phyloP scores from a whole-genome alignment of 2,797 vertebrate genomes.

The Coilia nasus region DNA sequence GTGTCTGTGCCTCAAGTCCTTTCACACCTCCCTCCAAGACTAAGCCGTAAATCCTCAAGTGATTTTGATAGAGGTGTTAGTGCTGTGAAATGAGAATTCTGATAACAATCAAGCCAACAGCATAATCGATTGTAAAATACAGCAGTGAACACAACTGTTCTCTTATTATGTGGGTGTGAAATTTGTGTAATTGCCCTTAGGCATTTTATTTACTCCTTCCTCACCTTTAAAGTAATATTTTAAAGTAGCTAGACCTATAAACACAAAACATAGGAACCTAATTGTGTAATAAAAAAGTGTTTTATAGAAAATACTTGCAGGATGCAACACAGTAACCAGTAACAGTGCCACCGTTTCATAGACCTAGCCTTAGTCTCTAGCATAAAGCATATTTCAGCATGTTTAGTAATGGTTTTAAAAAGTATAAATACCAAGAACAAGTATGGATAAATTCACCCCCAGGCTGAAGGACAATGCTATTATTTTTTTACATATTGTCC shows the following conservation, averaged over 20 bases:
- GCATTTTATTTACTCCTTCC: background rate
- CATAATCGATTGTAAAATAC: background rate
- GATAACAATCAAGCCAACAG: constrained; percentile 22
- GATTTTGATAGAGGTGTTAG: constrained; percentile 33
- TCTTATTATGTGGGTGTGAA: constrained; percentile 23
- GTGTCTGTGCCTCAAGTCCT: constrained; percentile 31
- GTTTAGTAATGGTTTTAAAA: background rate
- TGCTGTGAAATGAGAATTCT: constrained; percentile 34
- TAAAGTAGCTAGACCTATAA: no score
- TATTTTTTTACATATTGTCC: no score
- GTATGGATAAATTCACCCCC: no score
- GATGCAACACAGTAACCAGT: background rate
- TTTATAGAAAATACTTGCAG: background rate
- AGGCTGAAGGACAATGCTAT: background rate
- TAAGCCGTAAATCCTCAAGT: constrained; percentile 40
- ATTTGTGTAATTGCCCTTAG: constrained; percentile 22
- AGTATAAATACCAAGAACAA: no score
- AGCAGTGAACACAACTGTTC: constrained; percentile 11
- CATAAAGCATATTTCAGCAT: background rate
- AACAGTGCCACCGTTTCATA: no score
- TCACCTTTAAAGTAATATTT: background rate
- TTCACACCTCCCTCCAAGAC: constrained; percentile 40
- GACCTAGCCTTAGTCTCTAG: background rate
- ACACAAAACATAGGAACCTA: background rate
- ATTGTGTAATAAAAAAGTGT: no score